Conservation (phyloP, 2,797 vertebrate species). For the Melanotaenia maccullochi region DNA sequence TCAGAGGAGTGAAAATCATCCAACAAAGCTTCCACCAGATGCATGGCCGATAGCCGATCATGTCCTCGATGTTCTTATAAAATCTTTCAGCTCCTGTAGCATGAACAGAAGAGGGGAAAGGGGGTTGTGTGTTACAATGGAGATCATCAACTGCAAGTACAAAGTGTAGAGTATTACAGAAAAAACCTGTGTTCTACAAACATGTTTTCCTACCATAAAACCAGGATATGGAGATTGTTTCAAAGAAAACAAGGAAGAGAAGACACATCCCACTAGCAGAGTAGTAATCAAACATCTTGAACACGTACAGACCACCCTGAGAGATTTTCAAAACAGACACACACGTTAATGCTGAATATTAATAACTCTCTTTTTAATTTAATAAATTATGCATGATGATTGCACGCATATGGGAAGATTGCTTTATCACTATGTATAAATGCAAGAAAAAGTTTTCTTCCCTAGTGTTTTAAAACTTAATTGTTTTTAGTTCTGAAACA, state of each 20-base stretch:
- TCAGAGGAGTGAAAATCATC: constrained; percentile 89
- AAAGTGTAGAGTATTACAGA: background rate
- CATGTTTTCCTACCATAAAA: constrained; percentile 85
- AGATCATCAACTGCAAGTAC: constrained; percentile 2
- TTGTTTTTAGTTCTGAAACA: background rate
- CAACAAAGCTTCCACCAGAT: constrained; percentile 94
- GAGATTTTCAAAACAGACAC: constrained; percentile 39
- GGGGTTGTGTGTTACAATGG: constrained; percentile 11
- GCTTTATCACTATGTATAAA: constrained; percentile 50
- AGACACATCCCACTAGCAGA: constrained; percentile 95
- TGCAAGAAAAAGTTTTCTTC: constrained; percentile 24
- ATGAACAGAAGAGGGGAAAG: constrained; percentile 21
- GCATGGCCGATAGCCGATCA: constrained; percentile 92
- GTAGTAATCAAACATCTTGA: constrained; percentile 96
- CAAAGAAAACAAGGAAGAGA: constrained; percentile 93
- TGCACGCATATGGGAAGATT: constrained; percentile 43
- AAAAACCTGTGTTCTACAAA: background rate
- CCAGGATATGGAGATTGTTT: constrained; percentile 93
- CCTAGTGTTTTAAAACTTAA: background rate
- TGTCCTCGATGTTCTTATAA: constrained; percentile 91
- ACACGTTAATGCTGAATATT: constrained; percentile 37
- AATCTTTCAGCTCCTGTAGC: constrained; percentile 89
- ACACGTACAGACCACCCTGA: constrained; percentile 92
- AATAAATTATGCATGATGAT: constrained; percentile 48
- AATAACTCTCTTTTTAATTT: constrained; percentile 32